Base-by-base conservation (phyloP, 2,797 vertebrate genomes). In the Falco berigora region DNA sequence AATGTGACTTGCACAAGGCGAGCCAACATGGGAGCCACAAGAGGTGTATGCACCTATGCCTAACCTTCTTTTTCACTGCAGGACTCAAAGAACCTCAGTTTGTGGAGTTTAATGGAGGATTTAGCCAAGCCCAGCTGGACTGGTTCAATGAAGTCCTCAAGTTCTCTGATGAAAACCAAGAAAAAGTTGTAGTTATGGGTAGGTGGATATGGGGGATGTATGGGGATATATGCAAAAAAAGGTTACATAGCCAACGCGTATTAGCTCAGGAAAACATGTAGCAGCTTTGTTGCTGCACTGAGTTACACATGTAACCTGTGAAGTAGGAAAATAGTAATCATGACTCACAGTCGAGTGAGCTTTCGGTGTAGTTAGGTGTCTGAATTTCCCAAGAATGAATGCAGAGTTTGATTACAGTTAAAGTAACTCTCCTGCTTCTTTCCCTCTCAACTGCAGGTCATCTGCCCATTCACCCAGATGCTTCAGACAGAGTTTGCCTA, bases 81-180 rank as follows among this genome's bases (percentile, higher is more conserved):
- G 98, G 93, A 73, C 98, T 98, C 20, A 30, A 97, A 42, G 97
- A 98, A 88, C 96, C 97, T 62, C 98, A 98, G 76, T 99, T 99
- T 94, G 98, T 99, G 6, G 98, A 98, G 84, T 99, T 99, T 96
- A 99, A 99, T 10, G 99, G 99, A 34, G 99, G 98, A 78, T 99
- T 99, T 98, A 98, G 99, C 87, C 95, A 98, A 96, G 97, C 98
- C 5, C 99, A 99, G 96, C 97, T 99, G 90, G 97, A 98, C 88
- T 99, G 99, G 99, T 97, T 99, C 6, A 95, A 98, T 42, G 96
- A 97, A 66, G 97, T 99, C 76, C 98, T 99, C 82, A 97, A 97
- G 5, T 96, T 93, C 24, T 98, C 99, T 14, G 99, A 99, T 82
- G 97, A 97, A 82, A 98, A 98, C 46, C 90, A 96, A 74, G 99